Percentiles rank a stretch among this genome's conserved stretches.
phyloP scores from a whole-genome alignment of 2,888 invertebrate species.

The Eustalomyia histrio region DNA sequence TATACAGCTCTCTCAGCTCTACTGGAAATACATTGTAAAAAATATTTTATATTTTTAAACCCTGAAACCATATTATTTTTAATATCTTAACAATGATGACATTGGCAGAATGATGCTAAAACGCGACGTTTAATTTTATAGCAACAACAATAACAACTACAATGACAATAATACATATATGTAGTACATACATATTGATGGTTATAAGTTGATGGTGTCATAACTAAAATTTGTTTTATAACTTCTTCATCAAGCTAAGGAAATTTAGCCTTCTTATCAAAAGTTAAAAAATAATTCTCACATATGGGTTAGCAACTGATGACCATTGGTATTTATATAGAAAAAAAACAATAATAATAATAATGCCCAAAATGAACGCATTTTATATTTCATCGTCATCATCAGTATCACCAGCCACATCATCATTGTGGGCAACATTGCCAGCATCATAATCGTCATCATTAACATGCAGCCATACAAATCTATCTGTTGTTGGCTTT shows the following conservation, averaged over 20 bases:
- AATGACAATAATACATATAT: too few relatives aligned
- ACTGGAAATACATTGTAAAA: too few relatives aligned
- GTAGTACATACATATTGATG: too few relatives aligned
- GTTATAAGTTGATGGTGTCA: too few relatives aligned
- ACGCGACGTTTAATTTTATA: conserved; percentile 65
- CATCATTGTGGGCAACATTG: conserved; percentile 22
- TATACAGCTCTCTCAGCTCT: too few relatives aligned
- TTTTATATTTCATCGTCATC: conserved; percentile 51
- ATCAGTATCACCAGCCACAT: conserved; percentile 20
- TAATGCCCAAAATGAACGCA: conserved; percentile 70
- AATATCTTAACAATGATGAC: conserved; percentile 66
- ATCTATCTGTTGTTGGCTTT: conserved; percentile 56
- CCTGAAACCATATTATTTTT: conserved; percentile 64
- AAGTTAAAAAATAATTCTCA: too few relatives aligned
- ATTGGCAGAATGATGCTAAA: conserved; percentile 66
- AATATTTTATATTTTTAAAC: conserved; percentile 38
- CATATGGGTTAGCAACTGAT: too few relatives aligned
- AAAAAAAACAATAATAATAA: conserved; percentile 69
- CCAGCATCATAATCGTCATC: not conserved
- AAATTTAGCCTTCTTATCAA: too few relatives aligned
- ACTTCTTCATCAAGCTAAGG: too few relatives aligned
- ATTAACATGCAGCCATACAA: conserved; percentile 38
- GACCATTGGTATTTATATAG: not conserved
- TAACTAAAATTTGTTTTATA: too few relatives aligned
- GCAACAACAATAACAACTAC: conserved; percentile 56